Evolutionary conservation across 1,140 invertebrate genomes (phyloP).

Genomic region (Cyclargus thomasi): DNA sequence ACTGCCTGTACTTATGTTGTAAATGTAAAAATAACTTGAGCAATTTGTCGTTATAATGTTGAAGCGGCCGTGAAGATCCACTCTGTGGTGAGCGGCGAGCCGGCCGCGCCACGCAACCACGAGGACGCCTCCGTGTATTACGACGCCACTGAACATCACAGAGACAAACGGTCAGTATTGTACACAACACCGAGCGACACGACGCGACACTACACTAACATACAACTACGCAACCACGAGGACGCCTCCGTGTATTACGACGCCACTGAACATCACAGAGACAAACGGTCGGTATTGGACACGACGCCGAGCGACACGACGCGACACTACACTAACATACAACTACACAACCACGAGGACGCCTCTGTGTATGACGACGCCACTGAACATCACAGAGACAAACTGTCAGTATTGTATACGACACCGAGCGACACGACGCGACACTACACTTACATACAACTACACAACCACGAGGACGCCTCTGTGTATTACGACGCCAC

Average conservation of each 20-base stretch:
- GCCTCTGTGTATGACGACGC: constrained; percentile 80
- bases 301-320: no score
- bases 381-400: constrained; percentile 74
- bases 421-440: no score
- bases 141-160: constrained; percentile 77
- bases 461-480: constrained; percentile 77
- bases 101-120: constrained; percentile 71
- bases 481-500: constrained; percentile 81
- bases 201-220: no score
- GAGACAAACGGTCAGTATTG: constrained; percentile 60
- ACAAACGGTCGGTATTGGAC: constrained; percentile 51
- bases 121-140: constrained; percentile 80
- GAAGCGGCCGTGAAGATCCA: constrained; percentile 59
- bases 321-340: no score
- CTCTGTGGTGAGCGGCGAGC: constrained; percentile 70
- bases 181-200: no score
- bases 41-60: no score
- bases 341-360: constrained; percentile 76
- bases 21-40: no score
- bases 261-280: constrained; percentile 75
- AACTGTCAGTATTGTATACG: constrained; percentile 40
- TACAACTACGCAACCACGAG: constrained; percentile 72
- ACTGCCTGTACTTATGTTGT: no score
- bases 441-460: constrained; percentile 14
- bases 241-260: constrained; percentile 81